phyloP scores from a whole-genome alignment of 2,113 vertebrate genomes.

The Grallaria varia region DNA sequence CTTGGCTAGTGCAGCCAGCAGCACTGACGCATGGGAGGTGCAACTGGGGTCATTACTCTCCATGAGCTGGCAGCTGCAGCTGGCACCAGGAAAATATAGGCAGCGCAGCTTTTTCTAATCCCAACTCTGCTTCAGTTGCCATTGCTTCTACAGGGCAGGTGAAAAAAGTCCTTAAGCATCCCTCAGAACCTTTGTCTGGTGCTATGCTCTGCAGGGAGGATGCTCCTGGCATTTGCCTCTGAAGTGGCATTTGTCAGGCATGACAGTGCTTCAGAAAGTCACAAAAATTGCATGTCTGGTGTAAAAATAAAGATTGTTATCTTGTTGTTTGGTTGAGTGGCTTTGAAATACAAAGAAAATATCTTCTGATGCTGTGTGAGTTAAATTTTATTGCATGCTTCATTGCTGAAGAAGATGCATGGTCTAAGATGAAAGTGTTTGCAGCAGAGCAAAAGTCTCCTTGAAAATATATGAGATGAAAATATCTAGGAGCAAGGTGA shows the following conservation, averaged over 20 bases:
- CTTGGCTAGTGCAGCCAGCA: neutral
- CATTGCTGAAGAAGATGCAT: neutral
- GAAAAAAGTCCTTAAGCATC: neutral
- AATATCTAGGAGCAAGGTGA: neutral
- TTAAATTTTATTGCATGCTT: neutral
- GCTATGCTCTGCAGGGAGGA: neutral
- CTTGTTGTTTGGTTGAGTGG: neutral
- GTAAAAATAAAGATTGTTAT: neutral
- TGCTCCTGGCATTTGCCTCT: neutral
- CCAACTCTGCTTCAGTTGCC: neutral
- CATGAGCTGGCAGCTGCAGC: neutral
- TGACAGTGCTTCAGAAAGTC: neutral
- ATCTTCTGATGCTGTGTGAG: neutral
- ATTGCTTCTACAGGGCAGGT: neutral
- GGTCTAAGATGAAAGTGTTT: neutral
- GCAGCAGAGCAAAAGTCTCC: neutral
- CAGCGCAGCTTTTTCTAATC: neutral
- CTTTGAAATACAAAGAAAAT: constrained; percentile 11
- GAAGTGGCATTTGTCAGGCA: neutral
- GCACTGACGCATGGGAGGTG: neutral
- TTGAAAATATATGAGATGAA: neutral
- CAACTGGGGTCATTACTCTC: neutral
- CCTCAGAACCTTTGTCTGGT: neutral
- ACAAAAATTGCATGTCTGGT: neutral
- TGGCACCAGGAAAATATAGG: neutral